Percentiles rank a stretch among this genome's conserved stretches.
phyloP scores from a whole-genome alignment of 2,113 vertebrate species.

The Herpetotheres cachinnans region DNA sequence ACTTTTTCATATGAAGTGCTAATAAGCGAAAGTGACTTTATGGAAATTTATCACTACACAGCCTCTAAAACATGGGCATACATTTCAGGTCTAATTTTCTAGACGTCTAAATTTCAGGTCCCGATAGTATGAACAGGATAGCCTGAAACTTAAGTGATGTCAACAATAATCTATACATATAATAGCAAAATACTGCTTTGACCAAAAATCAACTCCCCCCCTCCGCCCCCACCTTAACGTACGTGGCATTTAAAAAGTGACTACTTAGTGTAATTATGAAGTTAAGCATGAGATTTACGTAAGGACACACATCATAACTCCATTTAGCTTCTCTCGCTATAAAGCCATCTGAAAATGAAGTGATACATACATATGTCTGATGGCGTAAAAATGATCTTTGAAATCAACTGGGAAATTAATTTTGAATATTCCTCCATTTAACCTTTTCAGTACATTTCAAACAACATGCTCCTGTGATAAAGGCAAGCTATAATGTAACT shows the following conservation, averaged over 20 bases:
- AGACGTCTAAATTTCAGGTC: neutral
- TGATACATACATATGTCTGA: neutral
- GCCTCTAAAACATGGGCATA: neutral
- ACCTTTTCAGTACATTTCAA: neutral
- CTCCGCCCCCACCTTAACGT: neutral
- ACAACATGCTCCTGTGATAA: neutral
- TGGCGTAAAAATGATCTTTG: neutral
- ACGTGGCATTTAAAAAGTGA: neutral
- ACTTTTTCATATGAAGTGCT: neutral
- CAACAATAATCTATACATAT: neutral
- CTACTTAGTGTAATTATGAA: neutral
- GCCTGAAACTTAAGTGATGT: neutral
- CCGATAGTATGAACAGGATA: neutral
- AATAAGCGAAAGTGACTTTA: neutral
- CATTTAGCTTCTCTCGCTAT: neutral
- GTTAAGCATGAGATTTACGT: neutral
- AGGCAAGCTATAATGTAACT: neutral
- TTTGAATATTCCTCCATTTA: neutral
- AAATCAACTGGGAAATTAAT: neutral
- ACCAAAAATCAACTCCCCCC: neutral
- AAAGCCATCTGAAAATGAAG: neutral
- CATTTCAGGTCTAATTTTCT: too few relatives aligned
- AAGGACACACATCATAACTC: neutral
- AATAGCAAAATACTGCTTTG: neutral
- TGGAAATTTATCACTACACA: neutral